A percentile compares a stretch with the other conserved stretches of the same genome.
These are phyloP conservation scores for Pimephales promelas DNA, from an alignment of 2,113 vertebrate genomes.

Conservation along the genomic window DNA sequence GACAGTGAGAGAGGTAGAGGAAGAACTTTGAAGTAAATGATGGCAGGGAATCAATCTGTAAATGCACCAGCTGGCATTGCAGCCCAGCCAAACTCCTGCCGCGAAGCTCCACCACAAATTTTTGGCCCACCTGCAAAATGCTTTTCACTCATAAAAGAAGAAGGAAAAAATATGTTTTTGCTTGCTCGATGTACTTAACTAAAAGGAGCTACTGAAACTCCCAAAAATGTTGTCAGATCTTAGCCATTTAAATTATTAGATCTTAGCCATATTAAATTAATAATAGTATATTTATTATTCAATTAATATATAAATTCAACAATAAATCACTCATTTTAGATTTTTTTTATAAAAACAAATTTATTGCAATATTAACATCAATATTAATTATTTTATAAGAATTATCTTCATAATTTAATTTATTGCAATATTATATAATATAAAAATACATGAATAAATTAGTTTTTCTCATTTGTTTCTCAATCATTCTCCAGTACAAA, in stretches of 20 bases:
- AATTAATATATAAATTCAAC: background rate
- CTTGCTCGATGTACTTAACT: background rate
- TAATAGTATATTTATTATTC: background rate
- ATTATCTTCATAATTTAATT: no score
- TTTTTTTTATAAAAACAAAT: background rate
- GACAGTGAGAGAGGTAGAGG: background rate
- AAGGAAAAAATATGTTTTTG: no score
- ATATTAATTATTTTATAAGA: background rate
- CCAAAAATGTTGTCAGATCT: background rate
- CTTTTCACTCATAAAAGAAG: background rate
- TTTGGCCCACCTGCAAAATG: conserved; percentile 51
- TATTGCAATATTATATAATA: no score
- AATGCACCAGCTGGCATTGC: conserved; percentile 65
- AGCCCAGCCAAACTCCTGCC: conserved; percentile 59
- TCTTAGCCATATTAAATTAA: background rate
- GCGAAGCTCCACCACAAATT: conserved; percentile 45
- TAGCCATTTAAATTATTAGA: background rate
- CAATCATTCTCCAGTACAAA: no score
- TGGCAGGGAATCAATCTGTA: conserved; percentile 65
- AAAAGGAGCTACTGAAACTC: background rate
- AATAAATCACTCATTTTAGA: background rate
- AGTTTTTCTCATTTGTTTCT: no score
- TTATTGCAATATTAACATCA: background rate
- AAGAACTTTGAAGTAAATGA: conserved; percentile 49
- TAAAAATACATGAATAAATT: no score